Conservation (phyloP, 30 jellyfish, hydroid and myxozoan genomes). For the Haliclystus octoradiatus region DNA sequence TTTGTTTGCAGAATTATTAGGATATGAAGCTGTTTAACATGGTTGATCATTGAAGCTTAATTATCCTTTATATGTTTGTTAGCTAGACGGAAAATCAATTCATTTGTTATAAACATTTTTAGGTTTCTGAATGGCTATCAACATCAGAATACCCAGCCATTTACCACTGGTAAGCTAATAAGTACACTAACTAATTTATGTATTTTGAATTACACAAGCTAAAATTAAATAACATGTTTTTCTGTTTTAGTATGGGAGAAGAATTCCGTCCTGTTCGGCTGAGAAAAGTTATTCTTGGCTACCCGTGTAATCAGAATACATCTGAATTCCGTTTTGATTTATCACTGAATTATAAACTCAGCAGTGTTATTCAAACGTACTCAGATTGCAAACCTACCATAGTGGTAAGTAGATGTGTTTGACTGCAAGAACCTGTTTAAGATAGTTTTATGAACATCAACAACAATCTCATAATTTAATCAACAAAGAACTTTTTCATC, state of each 20-base stretch:
- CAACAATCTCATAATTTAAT: no score
- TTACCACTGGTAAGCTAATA: constrained; percentile 34
- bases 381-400: constrained; percentile 92
- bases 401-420: constrained; percentile 74
- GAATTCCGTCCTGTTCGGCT: constrained; percentile 84
- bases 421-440: no score
- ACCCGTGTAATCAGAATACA: constrained; percentile 54
- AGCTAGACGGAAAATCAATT: no score
- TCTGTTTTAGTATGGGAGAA: constrained; percentile 45
- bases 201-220: background rate
- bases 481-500: no score
- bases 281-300: constrained; percentile 90
- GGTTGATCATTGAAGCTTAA: background rate
- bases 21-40: background rate
- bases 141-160: constrained; percentile 28
- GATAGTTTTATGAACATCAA: no score
- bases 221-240: background rate
- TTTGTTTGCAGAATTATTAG: background rate
- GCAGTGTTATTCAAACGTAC: constrained; percentile 82
- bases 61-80: background rate
- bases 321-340: constrained; percentile 93
- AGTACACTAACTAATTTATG: no score
- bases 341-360: constrained; percentile 75
- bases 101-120: background rate
- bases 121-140: constrained; percentile 72